Evolutionary conservation across 1,140 invertebrate genomes (phyloP).

Genomic region (Acromyrmex heyeri): DNA sequence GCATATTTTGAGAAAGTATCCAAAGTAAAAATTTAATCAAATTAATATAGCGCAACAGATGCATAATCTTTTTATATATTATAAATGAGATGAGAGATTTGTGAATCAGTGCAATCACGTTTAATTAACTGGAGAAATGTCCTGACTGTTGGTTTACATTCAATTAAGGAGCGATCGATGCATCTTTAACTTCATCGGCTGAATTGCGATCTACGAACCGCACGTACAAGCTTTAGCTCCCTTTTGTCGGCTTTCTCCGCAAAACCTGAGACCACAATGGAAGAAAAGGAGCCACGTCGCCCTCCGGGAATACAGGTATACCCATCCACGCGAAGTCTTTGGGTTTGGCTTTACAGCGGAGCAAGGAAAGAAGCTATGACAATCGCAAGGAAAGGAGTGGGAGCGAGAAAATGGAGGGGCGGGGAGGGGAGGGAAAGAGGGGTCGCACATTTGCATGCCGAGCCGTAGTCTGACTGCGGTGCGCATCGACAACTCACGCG

Average conservation of each 20-base stretch:
- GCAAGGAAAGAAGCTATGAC: not conserved
- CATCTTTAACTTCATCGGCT: not conserved
- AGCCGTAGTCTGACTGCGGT: constrained; percentile 71
- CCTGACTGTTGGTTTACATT: not conserved
- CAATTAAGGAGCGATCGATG: constrained; percentile 17
- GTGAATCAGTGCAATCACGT: not conserved
- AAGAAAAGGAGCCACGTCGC: constrained; percentile 61
- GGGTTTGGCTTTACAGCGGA: constrained; percentile 14
- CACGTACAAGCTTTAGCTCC: constrained; percentile 24
- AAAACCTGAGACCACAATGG: constrained; percentile 58
- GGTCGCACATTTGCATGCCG: constrained; percentile 75
- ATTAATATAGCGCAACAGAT: too few relatives aligned
- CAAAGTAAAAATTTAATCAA: not conserved
- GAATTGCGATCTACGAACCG: constrained; percentile 33
- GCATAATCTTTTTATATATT: not conserved
- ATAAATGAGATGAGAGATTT: constrained; percentile 1
- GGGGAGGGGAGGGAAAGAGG: not conserved
- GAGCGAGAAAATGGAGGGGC: not conserved
- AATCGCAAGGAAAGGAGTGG: not conserved
- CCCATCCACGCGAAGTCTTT: constrained; percentile 52
- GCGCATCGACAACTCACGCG: constrained; percentile 66
- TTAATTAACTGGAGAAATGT: not conserved
- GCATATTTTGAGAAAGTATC: not conserved
- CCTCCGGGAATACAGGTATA: constrained; percentile 57
- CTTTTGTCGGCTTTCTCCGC: constrained; percentile 55